Evolutionary conservation across 2,113 vertebrate genomes (phyloP), one percentile per base, ranked within the genome.

Genomic region (Coptodon rendalli): DNA sequence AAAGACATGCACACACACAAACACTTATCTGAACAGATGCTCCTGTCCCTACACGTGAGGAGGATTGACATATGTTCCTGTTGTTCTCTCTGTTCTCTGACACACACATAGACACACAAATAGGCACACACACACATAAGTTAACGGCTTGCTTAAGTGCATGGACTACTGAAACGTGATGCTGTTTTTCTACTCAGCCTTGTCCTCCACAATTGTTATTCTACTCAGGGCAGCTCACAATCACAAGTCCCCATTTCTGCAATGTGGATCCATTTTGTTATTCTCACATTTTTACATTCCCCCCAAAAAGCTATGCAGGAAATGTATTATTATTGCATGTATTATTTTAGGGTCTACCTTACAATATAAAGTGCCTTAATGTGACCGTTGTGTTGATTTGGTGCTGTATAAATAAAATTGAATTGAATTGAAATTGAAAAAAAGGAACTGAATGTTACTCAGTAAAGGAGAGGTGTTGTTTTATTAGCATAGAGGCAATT

Each of bases 11-110:
- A 52, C 16, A 59, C 80, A 56, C 71, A 56, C 22, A 38, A 36
- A 24, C 90, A 84, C 54, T 81, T 48, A 29, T 22, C 19, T 52
- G 59, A 80, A 80, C 56, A 86, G 71, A 86, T 89, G 79, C 34
- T 45, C 50, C 73, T 13, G 48, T 34, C 22, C 43, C 57, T 76
- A 73, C 85, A 94, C 87, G 71, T 92, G 88, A 68, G 52, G 73
- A 86, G 34, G 36, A 83, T 86, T 88, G 79, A 87, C 84, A 84
- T 87, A 85, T 87, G 80, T 63, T 22, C 79, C 27, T 29, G 17
- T 31, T 89, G 57, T 80, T 56, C 54, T 80, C 22, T 81, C 24
- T 61, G 36, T 48, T 86, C 34, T 79, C 13, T 59, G 19, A 81
- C 61, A 61, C 54, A 83, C 40, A 83, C 13, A 50, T n/a, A 78